A percentile compares a stretch with the other conserved stretches of the same genome.
phyloP scores from a whole-genome alignment of 2,888 invertebrate genomes.

The Cabera pusaria region DNA sequence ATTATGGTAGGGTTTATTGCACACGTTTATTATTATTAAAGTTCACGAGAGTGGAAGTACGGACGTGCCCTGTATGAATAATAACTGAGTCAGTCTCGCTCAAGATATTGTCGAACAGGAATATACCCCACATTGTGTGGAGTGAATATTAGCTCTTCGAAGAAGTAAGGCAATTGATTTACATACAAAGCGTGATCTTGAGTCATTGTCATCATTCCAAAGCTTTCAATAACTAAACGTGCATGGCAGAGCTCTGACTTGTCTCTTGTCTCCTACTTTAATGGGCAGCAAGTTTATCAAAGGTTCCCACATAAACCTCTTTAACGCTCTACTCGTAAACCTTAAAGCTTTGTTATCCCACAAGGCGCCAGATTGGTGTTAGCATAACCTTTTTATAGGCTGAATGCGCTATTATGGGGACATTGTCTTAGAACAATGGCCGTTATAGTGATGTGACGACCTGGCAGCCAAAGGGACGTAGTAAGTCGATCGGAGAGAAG shows the following conservation, averaged over 20 bases:
- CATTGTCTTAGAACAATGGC: conserved; percentile 57
- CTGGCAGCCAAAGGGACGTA: conserved; percentile 41
- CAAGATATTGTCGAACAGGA: conserved; percentile 4
- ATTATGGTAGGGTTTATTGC: background rate
- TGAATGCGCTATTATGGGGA: conserved; percentile 37
- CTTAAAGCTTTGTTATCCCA: conserved; percentile 29
- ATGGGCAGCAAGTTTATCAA: conserved; percentile 5
- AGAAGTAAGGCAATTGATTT: conserved; percentile 22
- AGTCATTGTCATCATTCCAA: too few species aligned
- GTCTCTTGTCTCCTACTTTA: too few species aligned
- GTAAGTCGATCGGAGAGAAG: conserved; percentile 59
- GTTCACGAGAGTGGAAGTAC: conserved; percentile 1
- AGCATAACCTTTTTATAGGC: conserved; percentile 36
- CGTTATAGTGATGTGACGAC: conserved; percentile 42
- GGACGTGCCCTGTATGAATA: conserved; percentile 15
- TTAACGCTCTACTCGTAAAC: conserved; percentile 16
- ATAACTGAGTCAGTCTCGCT: conserved; percentile 12
- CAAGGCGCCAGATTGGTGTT: conserved; percentile 32
- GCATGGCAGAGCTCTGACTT: too few species aligned
- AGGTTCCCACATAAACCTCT: conserved; percentile 16
- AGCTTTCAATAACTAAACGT: too few species aligned
- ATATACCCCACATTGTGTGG: conserved; percentile 8
- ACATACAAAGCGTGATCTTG: too few species aligned
- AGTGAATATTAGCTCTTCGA: conserved; percentile 1
- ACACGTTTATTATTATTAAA: conserved; percentile 9